phyloP scores from a whole-genome alignment of 2,888 invertebrate species.

The Cantharis lateralis region DNA sequence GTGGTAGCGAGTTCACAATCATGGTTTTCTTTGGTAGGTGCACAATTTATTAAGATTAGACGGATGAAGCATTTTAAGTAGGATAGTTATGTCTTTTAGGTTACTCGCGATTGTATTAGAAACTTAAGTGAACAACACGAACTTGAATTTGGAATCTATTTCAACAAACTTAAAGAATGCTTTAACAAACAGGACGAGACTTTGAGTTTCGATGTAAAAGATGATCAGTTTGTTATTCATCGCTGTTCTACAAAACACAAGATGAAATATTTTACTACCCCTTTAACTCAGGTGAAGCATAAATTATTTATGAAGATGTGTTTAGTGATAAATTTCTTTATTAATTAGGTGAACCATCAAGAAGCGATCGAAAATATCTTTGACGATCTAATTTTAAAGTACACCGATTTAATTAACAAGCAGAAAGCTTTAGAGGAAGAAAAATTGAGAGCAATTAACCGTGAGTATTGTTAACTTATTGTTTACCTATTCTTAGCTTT shows the following conservation, averaged over 20 bases:
- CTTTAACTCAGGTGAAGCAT: constrained; percentile 31
- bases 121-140: constrained; percentile 31
- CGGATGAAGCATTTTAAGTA: background rate
- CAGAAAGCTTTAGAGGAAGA: constrained; percentile 15
- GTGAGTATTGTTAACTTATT: constrained; percentile 17
- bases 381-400: constrained; percentile 27
- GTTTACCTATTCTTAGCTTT: background rate
- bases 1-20: constrained; percentile 22
- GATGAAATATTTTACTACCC: constrained; percentile 34
- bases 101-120: constrained; percentile 27
- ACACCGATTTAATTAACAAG: constrained; percentile 3
- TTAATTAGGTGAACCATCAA: constrained; percentile 32
- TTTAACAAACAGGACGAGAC: constrained; percentile 14
- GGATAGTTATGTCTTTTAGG: constrained; percentile 23
- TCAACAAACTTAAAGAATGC: constrained; percentile 25
- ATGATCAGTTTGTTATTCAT: constrained; percentile 31
- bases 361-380: constrained; percentile 29
- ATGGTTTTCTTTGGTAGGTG: constrained; percentile 28
- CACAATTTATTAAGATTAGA: background rate
- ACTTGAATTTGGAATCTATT: constrained; percentile 29
- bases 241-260: constrained; percentile 22
- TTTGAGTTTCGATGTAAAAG: constrained; percentile 21
- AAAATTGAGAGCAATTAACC: constrained; percentile 12
- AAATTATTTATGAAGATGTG: background rate
- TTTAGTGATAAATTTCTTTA: background rate